A percentile compares a stretch with the other conserved stretches of the same genome.
phyloP scores from a whole-genome alignment of 2,888 invertebrate species.

The Ichneumoninae sp. region DNA sequence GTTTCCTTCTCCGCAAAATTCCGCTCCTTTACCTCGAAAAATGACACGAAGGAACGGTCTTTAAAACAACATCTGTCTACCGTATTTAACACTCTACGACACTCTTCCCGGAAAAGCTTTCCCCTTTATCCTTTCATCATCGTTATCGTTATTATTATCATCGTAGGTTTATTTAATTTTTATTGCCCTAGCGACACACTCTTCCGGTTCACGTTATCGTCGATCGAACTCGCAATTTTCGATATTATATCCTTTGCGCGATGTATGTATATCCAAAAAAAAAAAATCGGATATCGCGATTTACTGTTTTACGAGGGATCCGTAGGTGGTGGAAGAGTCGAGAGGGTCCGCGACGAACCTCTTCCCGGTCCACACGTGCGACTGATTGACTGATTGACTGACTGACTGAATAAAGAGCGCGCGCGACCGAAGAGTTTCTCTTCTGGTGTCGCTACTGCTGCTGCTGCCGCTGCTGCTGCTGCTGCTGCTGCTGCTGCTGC shows the following conservation, averaged over 20 bases:
- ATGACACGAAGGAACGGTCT: background rate
- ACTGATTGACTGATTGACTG: constrained; percentile 74
- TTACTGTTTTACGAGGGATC: constrained; percentile 9
- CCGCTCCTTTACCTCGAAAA: background rate
- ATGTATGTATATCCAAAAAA: background rate
- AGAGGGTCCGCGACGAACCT: constrained; percentile 63
- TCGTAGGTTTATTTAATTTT: constrained; percentile 9
- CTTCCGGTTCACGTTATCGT: constrained; percentile 20
- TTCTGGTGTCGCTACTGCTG: constrained; percentile 66
- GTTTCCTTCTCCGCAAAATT: background rate
- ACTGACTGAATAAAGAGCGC: constrained; percentile 73
- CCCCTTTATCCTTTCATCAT: background rate
- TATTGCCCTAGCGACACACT: constrained; percentile 14
- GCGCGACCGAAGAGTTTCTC: constrained; percentile 76
- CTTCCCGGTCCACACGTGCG: constrained; percentile 69
- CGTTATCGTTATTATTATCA: background rate
- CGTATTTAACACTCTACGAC: constrained; percentile 21
- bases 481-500: constrained; percentile 50
- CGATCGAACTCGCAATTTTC: constrained; percentile 24
- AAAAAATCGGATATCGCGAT: background rate
- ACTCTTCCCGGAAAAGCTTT: background rate
- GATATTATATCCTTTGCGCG: background rate
- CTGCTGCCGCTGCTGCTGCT: constrained; percentile 50
- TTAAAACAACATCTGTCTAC: constrained; percentile 5
- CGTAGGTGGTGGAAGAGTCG: constrained; percentile 16